Conservation (phyloP, 53 echinoderm and acorn worm species). For the Stichopus horrens region DNA sequence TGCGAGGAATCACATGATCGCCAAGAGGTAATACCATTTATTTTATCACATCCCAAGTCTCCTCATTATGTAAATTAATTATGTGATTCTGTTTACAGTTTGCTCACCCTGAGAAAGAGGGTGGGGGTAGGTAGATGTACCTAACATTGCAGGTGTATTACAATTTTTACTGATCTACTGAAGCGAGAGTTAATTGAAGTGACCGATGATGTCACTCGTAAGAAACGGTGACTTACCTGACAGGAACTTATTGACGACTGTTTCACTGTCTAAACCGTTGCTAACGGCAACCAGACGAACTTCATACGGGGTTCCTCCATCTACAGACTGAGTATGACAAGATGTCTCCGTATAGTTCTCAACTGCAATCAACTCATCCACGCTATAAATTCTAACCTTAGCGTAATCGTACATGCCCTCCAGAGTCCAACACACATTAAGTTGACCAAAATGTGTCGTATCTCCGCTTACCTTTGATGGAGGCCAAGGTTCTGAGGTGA, state of each 20-base stretch:
- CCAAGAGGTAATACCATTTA: no score
- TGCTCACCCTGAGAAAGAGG: no score
- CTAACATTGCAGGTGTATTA: no score
- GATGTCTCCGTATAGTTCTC: neutral
- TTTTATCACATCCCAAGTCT: no score
- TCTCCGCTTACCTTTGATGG: neutral
- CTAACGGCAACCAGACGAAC: neutral
- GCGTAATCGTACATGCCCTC: neutral
- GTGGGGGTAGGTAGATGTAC: no score
- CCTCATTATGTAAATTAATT: no score
- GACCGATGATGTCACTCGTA: no score
- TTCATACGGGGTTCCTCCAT: neutral
- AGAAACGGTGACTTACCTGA: neutral
- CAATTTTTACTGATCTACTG: no score
- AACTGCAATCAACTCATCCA: neutral
- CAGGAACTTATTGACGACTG: neutral
- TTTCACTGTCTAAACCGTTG: slow-evolving; percentile 6
- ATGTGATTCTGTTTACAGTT: no score
- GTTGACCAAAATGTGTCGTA: neutral
- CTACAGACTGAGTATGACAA: neutral
- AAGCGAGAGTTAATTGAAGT: no score
- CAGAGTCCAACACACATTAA: slow-evolving; percentile 9
- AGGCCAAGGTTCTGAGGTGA: neutral
- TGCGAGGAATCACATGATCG: no score
- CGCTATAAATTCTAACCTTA: neutral